Evolutionary conservation across 2,888 invertebrate species (phyloP).

Genomic region (Papilio elwesi): DNA sequence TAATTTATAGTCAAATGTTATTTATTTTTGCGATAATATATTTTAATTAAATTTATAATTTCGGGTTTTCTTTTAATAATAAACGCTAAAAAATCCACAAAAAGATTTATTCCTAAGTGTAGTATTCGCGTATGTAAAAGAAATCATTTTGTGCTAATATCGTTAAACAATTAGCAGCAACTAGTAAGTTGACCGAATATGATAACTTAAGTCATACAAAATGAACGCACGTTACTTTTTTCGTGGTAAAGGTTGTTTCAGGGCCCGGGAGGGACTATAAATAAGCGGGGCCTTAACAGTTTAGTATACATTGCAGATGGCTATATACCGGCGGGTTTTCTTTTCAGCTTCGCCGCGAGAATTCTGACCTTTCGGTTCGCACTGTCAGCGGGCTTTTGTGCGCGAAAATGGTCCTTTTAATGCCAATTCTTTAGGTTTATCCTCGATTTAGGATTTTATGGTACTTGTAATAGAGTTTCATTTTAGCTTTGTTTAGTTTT

Average conservation of each 20-base stretch:
- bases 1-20: no score
- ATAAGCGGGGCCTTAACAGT: constrained; percentile 54
- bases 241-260: constrained; percentile 64
- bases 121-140: no score
- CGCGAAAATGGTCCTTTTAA: constrained; percentile 37
- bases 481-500: constrained; percentile 4
- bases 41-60: no score
- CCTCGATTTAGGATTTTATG: constrained; percentile 32
- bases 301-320: constrained; percentile 48
- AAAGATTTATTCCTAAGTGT: no score
- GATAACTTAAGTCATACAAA: constrained; percentile 25
- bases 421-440: constrained; percentile 5
- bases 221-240: constrained; percentile 4
- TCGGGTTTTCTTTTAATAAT: no score
- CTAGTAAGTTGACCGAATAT: no score
- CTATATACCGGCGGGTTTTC: constrained; percentile 37
- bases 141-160: no score
- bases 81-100: no score
- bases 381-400: constrained; percentile 37
- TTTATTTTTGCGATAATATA: no score
- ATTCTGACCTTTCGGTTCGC: constrained; percentile 36
- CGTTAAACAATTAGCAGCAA: no score
- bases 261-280: constrained; percentile 57
- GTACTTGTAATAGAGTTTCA: not conserved
- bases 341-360: constrained; percentile 34